A percentile compares a stretch with the other conserved stretches of the same genome.
These are phyloP conservation scores for Pimephales promelas DNA, from an alignment of 2,113 vertebrate species.

Conservation along the genomic window DNA sequence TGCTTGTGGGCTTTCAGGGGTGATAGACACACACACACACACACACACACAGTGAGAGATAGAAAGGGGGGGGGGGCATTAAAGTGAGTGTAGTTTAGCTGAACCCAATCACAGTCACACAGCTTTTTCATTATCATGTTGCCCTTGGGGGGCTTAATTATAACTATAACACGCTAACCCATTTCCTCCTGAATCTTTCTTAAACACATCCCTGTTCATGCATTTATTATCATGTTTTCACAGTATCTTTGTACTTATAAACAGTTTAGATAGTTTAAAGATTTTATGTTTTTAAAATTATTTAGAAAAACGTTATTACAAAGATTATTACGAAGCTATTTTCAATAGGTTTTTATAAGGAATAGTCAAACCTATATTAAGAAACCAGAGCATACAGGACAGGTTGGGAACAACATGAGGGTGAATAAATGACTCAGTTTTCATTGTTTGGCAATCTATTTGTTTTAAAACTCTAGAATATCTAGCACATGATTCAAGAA, in stretches of 20 bases:
- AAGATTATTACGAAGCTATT: neutral
- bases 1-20: neutral
- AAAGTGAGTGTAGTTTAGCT: constrained; percentile 11
- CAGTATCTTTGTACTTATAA: neutral
- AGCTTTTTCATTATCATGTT: constrained; percentile 49
- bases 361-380: neutral
- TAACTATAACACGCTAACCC: constrained; percentile 39
- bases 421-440: neutral
- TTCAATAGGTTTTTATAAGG: neutral
- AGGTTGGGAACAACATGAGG: neutral
- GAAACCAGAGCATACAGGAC: neutral
- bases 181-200: constrained; percentile 35
- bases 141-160: constrained; percentile 51
- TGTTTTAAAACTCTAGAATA: neutral
- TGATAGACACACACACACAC: constrained; percentile 1
- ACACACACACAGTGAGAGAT: too few species aligned
- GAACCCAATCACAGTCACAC: neutral
- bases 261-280: neutral
- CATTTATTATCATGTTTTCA: neutral
- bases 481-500: constrained; percentile 31
- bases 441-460: neutral
- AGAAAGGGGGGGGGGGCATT: neutral
- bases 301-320: too few species aligned
- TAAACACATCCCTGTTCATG: constrained; percentile 1
- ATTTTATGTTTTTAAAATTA: too few species aligned